Conservation (phyloP, 2,888 invertebrate genomes). For the Macropis europaea region DNA sequence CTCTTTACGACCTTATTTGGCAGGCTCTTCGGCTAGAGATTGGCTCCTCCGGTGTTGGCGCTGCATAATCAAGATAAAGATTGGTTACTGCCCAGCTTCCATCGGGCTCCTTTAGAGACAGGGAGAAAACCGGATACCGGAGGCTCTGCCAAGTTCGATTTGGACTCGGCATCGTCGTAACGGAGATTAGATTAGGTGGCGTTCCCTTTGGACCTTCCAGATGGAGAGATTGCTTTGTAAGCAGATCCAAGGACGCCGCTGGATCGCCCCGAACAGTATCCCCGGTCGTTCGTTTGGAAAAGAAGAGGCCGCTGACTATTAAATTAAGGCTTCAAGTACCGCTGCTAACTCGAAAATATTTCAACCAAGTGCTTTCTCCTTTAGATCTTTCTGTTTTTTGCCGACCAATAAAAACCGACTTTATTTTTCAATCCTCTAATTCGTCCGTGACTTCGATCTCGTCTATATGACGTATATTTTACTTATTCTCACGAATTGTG, state of each 20-base stretch:
- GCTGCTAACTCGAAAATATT: slow-evolving; percentile 33
- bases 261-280: slow-evolving; percentile 36
- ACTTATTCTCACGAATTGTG: too few relatives aligned
- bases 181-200: slow-evolving; percentile 71
- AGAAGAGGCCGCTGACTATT: slow-evolving; percentile 32
- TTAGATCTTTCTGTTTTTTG: not conserved
- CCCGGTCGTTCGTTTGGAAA: slow-evolving; percentile 47
- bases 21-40: slow-evolving; percentile 59
- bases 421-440: not conserved
- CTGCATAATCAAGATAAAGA: slow-evolving; percentile 72
- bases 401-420: not conserved
- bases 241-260: slow-evolving; percentile 64
- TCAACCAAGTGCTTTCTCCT: slow-evolving; percentile 6
- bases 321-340: slow-evolving; percentile 49
- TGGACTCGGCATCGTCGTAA: slow-evolving; percentile 64
- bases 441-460: not conserved
- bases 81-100: slow-evolving; percentile 60
- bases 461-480: too few relatives aligned
- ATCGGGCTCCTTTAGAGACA: slow-evolving; percentile 42
- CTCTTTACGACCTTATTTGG: slow-evolving; percentile 68
- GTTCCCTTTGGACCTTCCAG: slow-evolving; percentile 65
- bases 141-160: slow-evolving; percentile 69
- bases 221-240: slow-evolving; percentile 75
- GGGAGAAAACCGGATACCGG: slow-evolving; percentile 48
- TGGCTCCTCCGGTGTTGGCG: slow-evolving; percentile 62